phyloP scores from a whole-genome alignment of 2,888 invertebrate species.

The Hydrotaea diabolus region DNA sequence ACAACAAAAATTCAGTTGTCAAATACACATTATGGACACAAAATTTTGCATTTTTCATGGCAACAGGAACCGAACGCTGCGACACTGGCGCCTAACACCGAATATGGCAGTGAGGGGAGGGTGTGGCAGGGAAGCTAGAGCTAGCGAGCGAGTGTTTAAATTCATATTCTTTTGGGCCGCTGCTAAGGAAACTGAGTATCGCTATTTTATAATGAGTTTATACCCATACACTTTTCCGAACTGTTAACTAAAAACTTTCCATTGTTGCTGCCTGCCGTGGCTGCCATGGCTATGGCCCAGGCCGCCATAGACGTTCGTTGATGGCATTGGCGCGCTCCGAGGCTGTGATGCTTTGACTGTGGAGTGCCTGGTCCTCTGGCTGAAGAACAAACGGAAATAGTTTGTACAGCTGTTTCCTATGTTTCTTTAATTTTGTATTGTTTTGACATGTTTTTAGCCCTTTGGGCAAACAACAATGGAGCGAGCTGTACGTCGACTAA shows the following conservation, averaged over 20 bases:
- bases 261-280: conserved; percentile 35
- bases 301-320: neutral
- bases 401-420: conserved; percentile 67
- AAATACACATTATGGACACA: conserved; percentile 47
- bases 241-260: conserved; percentile 60
- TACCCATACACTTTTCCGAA: conserved; percentile 41
- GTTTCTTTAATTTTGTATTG: conserved; percentile 66
- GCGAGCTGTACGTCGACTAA: neutral
- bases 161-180: neutral
- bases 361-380: neutral
- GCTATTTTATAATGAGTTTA: conserved; percentile 60
- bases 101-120: too few species aligned
- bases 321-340: neutral
- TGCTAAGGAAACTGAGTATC: conserved; percentile 50
- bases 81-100: neutral
- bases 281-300: conserved; percentile 14
- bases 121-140: too few species aligned
- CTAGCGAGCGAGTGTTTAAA: conserved; percentile 4
- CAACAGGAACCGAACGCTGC: neutral
- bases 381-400: conserved; percentile 59
- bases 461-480: conserved; percentile 62
- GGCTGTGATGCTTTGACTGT: neutral
- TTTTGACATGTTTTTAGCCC: conserved; percentile 67
- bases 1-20: conserved; percentile 50
- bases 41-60: conserved; percentile 19